Conservation (phyloP, 2,888 invertebrate genomes). For the Digitonthophagus gazella region DNA sequence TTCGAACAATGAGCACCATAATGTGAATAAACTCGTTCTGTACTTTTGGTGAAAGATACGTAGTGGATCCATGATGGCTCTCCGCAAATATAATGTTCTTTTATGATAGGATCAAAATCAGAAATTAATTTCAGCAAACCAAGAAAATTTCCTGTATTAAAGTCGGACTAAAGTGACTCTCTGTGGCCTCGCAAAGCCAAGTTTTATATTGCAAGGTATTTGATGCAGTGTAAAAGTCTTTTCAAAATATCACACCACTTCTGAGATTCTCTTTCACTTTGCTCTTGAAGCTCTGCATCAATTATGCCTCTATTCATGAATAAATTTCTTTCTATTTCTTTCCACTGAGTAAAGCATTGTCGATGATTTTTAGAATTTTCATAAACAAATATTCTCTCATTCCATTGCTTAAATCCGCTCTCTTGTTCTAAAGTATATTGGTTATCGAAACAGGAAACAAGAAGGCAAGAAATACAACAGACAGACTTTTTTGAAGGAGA, state of each 20-base stretch:
- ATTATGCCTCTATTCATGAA: background rate
- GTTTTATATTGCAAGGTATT: slow-evolving; percentile 2
- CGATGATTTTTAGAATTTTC: slow-evolving; percentile 1
- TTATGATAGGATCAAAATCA: background rate
- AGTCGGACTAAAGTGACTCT: background rate
- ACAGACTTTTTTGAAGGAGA: background rate
- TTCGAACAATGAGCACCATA: background rate
- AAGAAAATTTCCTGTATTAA: background rate
- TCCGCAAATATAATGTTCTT: background rate
- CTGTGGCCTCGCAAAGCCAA: background rate
- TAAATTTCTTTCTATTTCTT: background rate
- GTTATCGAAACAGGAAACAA: background rate
- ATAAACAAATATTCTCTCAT: background rate
- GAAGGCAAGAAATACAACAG: background rate
- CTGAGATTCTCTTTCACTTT: background rate
- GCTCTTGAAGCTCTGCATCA: background rate
- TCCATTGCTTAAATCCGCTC: background rate
- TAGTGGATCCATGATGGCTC: background rate
- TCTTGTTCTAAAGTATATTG: background rate
- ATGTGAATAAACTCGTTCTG: slow-evolving; percentile 4
- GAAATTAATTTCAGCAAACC: background rate
- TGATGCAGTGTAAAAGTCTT: background rate
- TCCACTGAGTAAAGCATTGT: background rate
- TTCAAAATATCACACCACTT: background rate
- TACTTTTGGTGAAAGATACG: slow-evolving; percentile 1